phyloP scores from a whole-genome alignment of 2,113 vertebrate species.

The Archilochus colubris region DNA sequence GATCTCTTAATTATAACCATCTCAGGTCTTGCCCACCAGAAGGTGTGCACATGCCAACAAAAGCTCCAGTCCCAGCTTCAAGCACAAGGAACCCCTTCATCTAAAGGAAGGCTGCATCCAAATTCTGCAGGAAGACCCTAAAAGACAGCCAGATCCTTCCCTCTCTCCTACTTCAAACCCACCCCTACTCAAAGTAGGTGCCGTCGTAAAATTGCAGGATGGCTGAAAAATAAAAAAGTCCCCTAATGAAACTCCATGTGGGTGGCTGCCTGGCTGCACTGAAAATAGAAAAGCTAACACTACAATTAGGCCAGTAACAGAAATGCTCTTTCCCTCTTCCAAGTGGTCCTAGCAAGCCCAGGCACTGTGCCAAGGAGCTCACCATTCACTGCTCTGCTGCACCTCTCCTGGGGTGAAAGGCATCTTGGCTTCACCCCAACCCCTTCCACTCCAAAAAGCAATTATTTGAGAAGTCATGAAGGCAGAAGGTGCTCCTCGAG shows the following conservation, averaged over 20 bases:
- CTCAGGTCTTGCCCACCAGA: neutral
- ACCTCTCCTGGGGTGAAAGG: neutral
- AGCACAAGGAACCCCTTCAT: neutral
- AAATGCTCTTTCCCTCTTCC: neutral
- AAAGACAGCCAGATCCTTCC: neutral
- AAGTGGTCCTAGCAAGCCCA: neutral
- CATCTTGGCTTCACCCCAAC: neutral
- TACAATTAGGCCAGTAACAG: neutral
- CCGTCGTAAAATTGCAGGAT: neutral
- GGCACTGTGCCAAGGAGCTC: neutral
- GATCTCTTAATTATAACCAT: neutral
- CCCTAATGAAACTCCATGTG: neutral
- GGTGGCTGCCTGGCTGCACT: neutral
- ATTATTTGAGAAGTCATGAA: neutral
- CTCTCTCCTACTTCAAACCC: neutral
- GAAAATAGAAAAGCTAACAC: slow-evolving; percentile 12
- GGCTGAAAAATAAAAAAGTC: neutral
- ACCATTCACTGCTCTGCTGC: neutral
- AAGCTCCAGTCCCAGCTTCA: neutral
- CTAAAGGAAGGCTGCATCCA: neutral
- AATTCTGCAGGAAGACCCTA: neutral
- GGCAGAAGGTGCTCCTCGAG: neutral
- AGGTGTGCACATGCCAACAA: neutral
- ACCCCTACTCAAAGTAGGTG: neutral
- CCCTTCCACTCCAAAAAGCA: neutral